Percentiles rank a stretch among this genome's conserved stretches.
Evolutionary conservation across 2,113 vertebrate genomes (phyloP).

Genomic region (Passer montanus): DNA sequence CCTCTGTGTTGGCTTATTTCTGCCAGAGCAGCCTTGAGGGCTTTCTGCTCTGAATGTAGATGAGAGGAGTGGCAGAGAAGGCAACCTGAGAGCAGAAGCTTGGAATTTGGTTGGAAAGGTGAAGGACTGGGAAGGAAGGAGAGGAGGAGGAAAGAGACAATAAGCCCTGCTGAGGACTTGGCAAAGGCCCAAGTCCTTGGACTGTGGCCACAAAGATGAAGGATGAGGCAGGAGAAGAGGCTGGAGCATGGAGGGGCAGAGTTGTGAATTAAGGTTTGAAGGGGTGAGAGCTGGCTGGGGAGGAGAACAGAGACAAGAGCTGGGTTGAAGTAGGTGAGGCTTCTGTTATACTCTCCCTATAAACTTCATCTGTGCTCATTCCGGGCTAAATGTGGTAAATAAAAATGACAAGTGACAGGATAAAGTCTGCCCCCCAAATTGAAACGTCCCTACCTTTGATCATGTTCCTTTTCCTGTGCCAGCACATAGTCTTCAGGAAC

Average conservation of each 20-base stretch:
- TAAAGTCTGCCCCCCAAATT: slow-evolving; percentile 28
- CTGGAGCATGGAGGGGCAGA: neutral
- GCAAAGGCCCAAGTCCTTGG: rapidly evolving
- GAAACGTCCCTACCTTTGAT: neutral
- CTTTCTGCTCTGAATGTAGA: neutral
- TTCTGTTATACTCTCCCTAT: neutral
- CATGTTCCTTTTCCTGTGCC: neutral
- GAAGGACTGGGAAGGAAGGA: neutral
- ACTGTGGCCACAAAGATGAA: neutral
- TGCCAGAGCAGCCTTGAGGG: neutral
- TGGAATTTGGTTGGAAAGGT: neutral
- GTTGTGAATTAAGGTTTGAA: neutral
- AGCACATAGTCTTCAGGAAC: neutral
- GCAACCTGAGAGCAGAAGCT: neutral
- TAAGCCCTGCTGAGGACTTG: neutral
- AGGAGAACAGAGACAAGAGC: neutral
- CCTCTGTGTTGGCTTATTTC: neutral
- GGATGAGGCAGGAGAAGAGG: neutral
- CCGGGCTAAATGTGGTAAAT: slow-evolving; percentile 6
- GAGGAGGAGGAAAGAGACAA: rapidly evolving
- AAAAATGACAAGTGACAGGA: slow-evolving; percentile 34
- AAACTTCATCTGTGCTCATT: neutral
- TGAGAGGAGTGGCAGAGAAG: neutral
- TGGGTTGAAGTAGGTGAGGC: neutral
- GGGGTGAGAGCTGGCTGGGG: neutral